Conservation (phyloP, 2,888 invertebrate genomes). For the Sesia apiformis region DNA sequence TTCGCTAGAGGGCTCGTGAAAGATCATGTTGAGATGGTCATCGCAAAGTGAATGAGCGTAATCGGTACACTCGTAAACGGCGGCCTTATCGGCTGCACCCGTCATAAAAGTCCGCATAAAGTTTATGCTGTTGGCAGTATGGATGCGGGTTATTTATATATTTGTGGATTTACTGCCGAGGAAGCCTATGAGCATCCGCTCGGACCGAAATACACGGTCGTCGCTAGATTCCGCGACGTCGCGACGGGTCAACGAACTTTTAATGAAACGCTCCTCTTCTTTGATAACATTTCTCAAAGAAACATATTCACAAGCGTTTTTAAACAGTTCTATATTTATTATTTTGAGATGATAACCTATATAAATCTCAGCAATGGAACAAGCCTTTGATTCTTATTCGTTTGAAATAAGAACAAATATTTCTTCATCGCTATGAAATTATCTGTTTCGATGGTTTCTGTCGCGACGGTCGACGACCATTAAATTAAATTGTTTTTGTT, state of each 20-base stretch:
- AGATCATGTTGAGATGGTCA: conserved; percentile 13
- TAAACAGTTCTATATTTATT: neutral
- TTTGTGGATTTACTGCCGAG: conserved; percentile 55
- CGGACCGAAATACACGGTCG: conserved; percentile 57
- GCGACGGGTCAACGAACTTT: conserved; percentile 59
- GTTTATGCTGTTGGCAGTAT: conserved; percentile 32
- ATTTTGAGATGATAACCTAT: neutral
- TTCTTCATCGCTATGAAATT: neutral
- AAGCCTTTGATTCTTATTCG: too few relatives aligned
- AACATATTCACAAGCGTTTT: neutral
- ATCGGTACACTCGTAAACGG: conserved; percentile 35
- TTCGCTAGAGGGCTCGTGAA: conserved; percentile 3
- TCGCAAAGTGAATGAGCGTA: conserved; percentile 28
- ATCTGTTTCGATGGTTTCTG: neutral
- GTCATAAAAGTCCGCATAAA: conserved; percentile 46
- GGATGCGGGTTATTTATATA: conserved; percentile 52
- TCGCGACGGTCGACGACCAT: conserved; percentile 8
- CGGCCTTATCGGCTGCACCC: conserved; percentile 35
- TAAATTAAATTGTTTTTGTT: conserved; percentile 5
- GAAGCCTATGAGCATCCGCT: conserved; percentile 58
- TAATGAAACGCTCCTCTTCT: neutral
- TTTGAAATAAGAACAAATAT: too few relatives aligned
- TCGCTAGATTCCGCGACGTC: conserved; percentile 70
- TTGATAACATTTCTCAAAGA: neutral
- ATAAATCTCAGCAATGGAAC: neutral